Base-by-base conservation (phyloP, 2,888 invertebrate species). In the Linhomoeus sp. region DNA sequence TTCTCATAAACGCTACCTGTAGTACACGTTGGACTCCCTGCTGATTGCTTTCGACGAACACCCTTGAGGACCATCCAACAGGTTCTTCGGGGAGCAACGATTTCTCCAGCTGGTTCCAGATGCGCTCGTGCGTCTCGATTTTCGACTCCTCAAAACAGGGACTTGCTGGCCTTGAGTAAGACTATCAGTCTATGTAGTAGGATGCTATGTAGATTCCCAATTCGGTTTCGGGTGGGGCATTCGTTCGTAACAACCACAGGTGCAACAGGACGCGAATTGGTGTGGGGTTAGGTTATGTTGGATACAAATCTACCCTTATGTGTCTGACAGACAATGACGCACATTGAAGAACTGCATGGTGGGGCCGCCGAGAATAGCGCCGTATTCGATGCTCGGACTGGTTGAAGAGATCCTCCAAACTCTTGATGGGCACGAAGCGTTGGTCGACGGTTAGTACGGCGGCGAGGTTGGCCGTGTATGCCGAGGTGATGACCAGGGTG, bases 401-500 rank as follows among this genome's bases (percentile, higher is more conserved):
- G 41, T 82, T 82, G 0, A 90, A 85, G 45, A 97, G 71, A 66
- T 97, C 97, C 57, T 88, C 85, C 0, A 88, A 87, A 60, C 80
- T 85, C 67, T 92, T 87, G 50, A 94, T 90, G 1, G 90, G 88
- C 22, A 87, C 14, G 25, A 23, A 39, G 9, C 47, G 42, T 46
- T 55, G 33, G 56, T 62, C 14, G 59, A 97, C 94, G 0, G 94
- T 97, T 42, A 97, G 75, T 67, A 97, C 94, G 1, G 97, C 94
- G 0, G 94, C 94, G 60, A 97, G 71, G 70, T 87, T 86, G 17
- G 94, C 94, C 5, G 94, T 97, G 72, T 94, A 94, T 7, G 94
- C 92, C 0, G 90, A 88, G 51, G 94, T 84, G 65, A 94, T 88
- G 66, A 97, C 94, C 38, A 97, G 75, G 0, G 92, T 94, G 70